phyloP scores from a whole-genome alignment of 2,113 vertebrate genomes.

The Dermatemys mawii region DNA sequence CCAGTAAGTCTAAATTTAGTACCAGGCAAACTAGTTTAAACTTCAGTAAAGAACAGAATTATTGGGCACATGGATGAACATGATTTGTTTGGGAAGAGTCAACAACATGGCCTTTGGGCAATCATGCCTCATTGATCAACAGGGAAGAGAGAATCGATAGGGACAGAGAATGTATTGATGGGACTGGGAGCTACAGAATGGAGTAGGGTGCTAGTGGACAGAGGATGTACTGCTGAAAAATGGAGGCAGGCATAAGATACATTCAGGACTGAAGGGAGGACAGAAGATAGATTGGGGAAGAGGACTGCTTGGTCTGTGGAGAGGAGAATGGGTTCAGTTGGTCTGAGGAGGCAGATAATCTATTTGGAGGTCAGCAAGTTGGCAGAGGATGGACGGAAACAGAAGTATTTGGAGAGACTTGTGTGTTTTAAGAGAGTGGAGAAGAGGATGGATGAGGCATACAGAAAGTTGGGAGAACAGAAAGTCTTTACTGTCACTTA shows the following conservation, averaged over 20 bases:
- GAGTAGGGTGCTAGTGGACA: not conserved
- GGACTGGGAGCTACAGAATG: not conserved
- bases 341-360: not conserved
- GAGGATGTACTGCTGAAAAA: not conserved
- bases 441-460: accelerated
- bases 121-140: not conserved
- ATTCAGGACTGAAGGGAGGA: not conserved
- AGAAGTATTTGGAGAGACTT: not conserved
- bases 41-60: too few species aligned
- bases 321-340: not conserved
- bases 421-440: not conserved
- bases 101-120: not conserved
- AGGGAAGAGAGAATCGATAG: not conserved
- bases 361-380: not conserved
- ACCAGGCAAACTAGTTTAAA: too few species aligned
- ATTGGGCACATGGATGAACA: not conserved
- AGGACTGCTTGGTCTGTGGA: not conserved
- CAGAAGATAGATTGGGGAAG: accelerated
- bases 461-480: not conserved
- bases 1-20: too few species aligned
- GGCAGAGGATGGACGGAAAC: not conserved
- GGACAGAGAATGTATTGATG: not conserved
- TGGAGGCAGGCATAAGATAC: not conserved
- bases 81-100: not conserved
- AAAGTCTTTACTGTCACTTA: accelerated